Conservation (phyloP, 2,113 vertebrate species). For the Enhydra lutris region DNA sequence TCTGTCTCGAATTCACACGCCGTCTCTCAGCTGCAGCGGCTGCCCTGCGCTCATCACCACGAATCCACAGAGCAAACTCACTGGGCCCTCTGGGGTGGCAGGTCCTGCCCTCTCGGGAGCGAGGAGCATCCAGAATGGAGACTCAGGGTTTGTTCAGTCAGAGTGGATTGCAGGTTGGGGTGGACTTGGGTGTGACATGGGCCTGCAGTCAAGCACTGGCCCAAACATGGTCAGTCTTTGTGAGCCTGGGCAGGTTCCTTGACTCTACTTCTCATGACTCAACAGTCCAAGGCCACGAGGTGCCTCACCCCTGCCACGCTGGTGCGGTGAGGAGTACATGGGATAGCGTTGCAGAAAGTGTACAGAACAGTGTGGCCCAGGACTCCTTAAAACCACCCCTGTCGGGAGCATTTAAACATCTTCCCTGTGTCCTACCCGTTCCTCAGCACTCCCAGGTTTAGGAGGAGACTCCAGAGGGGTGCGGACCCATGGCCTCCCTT, state of each 20-base stretch:
- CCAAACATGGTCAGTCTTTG: not conserved
- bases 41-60: fast-evolving
- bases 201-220: not conserved
- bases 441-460: fast-evolving
- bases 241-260: not conserved
- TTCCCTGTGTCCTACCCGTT: not conserved
- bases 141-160: not conserved
- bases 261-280: not conserved
- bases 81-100: not conserved
- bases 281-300: not conserved
- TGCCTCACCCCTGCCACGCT: not conserved
- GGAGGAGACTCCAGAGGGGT: not conserved
- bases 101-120: fast-evolving
- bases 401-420: not conserved
- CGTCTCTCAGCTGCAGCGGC: not conserved
- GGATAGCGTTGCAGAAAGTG: fast-evolving
- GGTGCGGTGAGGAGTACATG: not conserved
- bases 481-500: fast-evolving
- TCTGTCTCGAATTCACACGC: fast-evolving
- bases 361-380: too few species aligned
- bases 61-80: not conserved
- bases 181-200: not conserved
- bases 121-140: fast-evolving
- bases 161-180: too few species aligned
- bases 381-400: not conserved